Percentiles rank a stretch among this genome's conserved stretches.
These are phyloP conservation scores for Coccyzus lansbergi DNA, from an alignment of 2,797 vertebrate species.

Conservation along the genomic window DNA sequence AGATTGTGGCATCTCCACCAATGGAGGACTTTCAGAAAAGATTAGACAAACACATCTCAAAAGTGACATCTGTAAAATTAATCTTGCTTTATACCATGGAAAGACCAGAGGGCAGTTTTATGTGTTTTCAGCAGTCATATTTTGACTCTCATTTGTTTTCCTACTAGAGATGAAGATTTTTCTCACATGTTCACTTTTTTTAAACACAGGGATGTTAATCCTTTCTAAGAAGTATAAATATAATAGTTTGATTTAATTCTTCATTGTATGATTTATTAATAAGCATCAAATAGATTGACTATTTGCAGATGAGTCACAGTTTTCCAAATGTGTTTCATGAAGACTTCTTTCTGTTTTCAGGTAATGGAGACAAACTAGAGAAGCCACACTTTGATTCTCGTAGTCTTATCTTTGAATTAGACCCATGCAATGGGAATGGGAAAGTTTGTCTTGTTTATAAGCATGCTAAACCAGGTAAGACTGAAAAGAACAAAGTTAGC, in stretches of 20 bases:
- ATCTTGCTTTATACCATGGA: background rate
- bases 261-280: background rate
- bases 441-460: constrained; percentile 97
- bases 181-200: background rate
- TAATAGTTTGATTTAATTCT: background rate
- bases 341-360: constrained; percentile 64
- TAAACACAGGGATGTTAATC: background rate
- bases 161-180: background rate
- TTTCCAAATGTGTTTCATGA: background rate
- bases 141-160: background rate
- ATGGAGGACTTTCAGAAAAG: background rate
- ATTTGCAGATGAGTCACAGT: background rate
- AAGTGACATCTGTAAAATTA: background rate
- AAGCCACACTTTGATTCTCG: constrained; percentile 90
- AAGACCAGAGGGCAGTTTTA: background rate
- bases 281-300: background rate
- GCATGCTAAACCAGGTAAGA: constrained; percentile 85
- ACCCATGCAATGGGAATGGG: constrained; percentile 90
- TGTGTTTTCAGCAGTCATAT: background rate
- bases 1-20: background rate
- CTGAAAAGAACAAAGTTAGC: background rate
- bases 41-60: background rate
- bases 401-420: constrained; percentile 92
- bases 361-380: constrained; percentile 68
- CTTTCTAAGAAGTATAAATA: background rate